Base-by-base conservation (phyloP, 2,797 vertebrate species). In the Hippopotamyrus pictus region DNA sequence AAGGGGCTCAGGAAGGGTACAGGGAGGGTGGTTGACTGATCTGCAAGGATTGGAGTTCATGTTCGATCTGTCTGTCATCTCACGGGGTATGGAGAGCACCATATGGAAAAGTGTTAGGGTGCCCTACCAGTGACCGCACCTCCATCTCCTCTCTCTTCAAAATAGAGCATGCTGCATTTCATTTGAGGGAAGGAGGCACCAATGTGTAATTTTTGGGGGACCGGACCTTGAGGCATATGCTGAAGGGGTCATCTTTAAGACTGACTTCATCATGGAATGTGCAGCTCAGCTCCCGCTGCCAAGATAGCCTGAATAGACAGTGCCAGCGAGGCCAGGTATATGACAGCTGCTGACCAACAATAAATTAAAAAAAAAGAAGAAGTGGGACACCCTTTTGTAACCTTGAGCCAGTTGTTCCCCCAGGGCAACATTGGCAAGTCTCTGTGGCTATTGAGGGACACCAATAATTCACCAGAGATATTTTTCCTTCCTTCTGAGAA, bases 191-290 rank as follows among this genome's bases (percentile, higher is more conserved):
- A 76, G 50, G 57, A 83, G 5, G 54, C 14, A 53, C 11, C 19
- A 41, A 22, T 14, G 17, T 73, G 79, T 12, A n/a, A 25, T 22
- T 44, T 48, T 59, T 48, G 82, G 83, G 37, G 41, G 8, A 19
- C 3, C 19, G 1, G 92, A 9, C 48, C 92, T 93, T 94, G 93
- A 94, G 93, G 94, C 94, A 93, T 91, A 89, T 93, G 92, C 92
- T 69, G 89, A 92, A 95, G 91, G 94, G 95, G 95, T 97, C 97
- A 95, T 97, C 95, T 96, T 96, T 94, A 96, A 96, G 96, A 96
- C 95, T 94, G 95, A 95, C 96, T 95, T 96, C 94, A 94, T 95
- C 94, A 94, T 94, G 94, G 95, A 95, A 95, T 95, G 94, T 93
- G 93, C 95, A 96, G 95, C 95, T 94, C 91, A 94, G 93, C 92